These are phyloP conservation scores for Myrmophylax atrothorax DNA, from an alignment of 2,113 vertebrate genomes.

Conservation along the genomic window DNA sequence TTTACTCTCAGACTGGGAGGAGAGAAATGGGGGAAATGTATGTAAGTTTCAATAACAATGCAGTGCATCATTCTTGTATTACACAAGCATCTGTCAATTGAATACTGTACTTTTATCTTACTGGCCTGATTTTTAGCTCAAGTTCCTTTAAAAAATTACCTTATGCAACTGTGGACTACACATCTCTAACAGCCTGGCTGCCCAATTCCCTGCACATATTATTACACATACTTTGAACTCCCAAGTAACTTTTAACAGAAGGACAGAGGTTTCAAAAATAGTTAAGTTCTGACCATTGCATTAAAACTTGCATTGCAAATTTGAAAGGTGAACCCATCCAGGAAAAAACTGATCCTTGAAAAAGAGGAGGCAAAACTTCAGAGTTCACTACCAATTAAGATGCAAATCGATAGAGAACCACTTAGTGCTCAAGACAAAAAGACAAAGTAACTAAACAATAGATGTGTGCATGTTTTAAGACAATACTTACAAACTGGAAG, in stretches of 20 bases:
- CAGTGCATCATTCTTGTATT: background rate
- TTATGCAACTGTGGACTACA: background rate
- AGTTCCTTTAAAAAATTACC: background rate
- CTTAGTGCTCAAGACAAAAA: background rate
- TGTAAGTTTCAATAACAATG: background rate
- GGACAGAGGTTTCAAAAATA: background rate
- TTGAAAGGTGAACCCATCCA: background rate
- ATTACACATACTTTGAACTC: background rate
- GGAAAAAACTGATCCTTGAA: background rate
- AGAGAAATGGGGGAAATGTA: background rate
- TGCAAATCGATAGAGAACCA: background rate
- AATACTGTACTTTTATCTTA: background rate
- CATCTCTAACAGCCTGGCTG: background rate
- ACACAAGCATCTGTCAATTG: background rate
- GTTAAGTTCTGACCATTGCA: background rate
- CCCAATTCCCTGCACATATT: background rate
- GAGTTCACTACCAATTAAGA: background rate
- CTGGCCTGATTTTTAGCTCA: background rate
- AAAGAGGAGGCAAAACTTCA: background rate
- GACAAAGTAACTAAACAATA: background rate
- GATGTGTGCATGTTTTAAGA: background rate
- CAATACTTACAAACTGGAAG: background rate
- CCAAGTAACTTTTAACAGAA: background rate
- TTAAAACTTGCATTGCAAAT: slow-evolving; percentile 2
- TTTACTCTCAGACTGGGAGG: background rate